Conservation (phyloP, 2,797 vertebrate species). For the Scarus forsteni region DNA sequence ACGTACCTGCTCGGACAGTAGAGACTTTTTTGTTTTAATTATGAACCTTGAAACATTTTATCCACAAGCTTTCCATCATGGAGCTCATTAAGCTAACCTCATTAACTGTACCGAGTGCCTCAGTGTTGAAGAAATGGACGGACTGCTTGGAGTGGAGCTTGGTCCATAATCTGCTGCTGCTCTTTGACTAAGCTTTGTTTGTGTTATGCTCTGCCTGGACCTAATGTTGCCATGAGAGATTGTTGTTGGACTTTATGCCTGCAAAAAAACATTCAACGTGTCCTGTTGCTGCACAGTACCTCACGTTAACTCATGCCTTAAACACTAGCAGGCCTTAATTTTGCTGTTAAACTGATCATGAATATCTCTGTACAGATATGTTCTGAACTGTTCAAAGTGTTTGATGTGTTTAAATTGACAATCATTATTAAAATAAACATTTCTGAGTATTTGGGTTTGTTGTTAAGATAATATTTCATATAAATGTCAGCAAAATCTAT, state of each 20-base stretch:
- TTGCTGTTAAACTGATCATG: constrained; percentile 49
- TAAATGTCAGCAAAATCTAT: too few species aligned
- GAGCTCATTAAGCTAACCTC: constrained; percentile 55
- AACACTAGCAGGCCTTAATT: constrained; percentile 43
- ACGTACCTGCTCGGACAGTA: constrained; percentile 45
- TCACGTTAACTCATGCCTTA: constrained; percentile 58
- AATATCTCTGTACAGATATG: constrained; percentile 34
- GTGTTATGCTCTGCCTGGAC: constrained; percentile 55
- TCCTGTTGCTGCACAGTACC: constrained; percentile 65
- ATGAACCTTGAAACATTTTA: constrained; percentile 27
- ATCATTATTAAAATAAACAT: constrained; percentile 59
- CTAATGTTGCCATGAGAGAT: constrained; percentile 59
- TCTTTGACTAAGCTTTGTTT: constrained; percentile 64
- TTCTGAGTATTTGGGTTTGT: constrained; percentile 41
- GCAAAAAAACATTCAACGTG: constrained; percentile 55
- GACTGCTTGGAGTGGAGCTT: constrained; percentile 44
- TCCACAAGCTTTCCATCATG: constrained; percentile 10
- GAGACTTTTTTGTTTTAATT: constrained; percentile 10
- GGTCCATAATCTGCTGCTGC: constrained; percentile 70
- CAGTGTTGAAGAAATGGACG: constrained; percentile 54
- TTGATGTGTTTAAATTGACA: constrained; percentile 52
- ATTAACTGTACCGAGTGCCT: constrained; percentile 50
- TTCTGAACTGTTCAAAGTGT: constrained; percentile 40
- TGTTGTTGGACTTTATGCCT: constrained; percentile 47
- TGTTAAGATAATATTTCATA: not conserved